Conservation (phyloP, 2,797 vertebrate genomes). For the Cetoscarus ocellatus region DNA sequence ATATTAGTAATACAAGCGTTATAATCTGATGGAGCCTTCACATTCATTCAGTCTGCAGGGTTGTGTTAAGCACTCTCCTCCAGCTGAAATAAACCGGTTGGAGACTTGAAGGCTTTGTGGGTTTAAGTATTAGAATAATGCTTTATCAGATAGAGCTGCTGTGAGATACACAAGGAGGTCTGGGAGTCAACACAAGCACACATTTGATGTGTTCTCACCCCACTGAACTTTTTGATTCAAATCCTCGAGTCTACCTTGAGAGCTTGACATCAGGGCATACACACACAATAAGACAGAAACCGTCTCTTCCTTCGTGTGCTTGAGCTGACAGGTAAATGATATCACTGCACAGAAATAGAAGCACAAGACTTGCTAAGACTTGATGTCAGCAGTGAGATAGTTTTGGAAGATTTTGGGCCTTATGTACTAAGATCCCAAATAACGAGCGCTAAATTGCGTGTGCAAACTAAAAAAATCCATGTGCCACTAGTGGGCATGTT, state of each 20-base stretch:
- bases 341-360: not conserved
- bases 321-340: not conserved
- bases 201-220: not conserved
- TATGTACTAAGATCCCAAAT: too few species aligned
- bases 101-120: conserved; percentile 15
- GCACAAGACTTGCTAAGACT: not conserved
- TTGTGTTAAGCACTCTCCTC: not conserved
- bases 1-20: conserved; percentile 7
- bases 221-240: conserved; percentile 9
- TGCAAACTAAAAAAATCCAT: too few species aligned
- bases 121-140: conserved; percentile 27
- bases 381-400: not conserved
- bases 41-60: not conserved
- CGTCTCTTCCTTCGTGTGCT: conserved; percentile 6
- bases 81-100: conserved; percentile 30
- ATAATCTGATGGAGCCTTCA: conserved; percentile 13
- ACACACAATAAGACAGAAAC: not conserved
- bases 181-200: conserved; percentile 12
- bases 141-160: conserved; percentile 6
- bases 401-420: too few species aligned
- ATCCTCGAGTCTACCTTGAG: not conserved
- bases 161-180: conserved; percentile 14
- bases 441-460: too few species aligned
- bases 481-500: too few species aligned
- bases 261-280: not conserved